A percentile compares a stretch with the other conserved stretches of the same genome.
Conservation (phyloP, 2,888 invertebrate genomes). For the Phoenoteleia sp. region DNA sequence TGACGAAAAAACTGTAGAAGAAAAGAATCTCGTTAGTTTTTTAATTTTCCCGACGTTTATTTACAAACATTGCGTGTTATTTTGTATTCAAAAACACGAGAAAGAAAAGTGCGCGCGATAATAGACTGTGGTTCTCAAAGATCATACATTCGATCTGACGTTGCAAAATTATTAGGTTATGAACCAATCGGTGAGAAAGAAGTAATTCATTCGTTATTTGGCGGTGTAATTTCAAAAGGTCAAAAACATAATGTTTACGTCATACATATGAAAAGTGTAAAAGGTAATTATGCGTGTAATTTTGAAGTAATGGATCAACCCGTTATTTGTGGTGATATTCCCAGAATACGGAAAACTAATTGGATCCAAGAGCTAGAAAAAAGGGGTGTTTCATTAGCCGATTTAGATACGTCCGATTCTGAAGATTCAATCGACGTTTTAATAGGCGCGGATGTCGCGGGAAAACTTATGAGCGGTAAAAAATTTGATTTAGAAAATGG, state of each 20-base stretch:
- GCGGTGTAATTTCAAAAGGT: constrained; percentile 59
- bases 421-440: constrained; percentile 71
- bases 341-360: constrained; percentile 43
- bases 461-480: constrained; percentile 74
- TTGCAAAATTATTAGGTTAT: constrained; percentile 70
- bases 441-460: constrained; percentile 76
- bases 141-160: constrained; percentile 72
- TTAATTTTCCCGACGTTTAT: constrained; percentile 53
- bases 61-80: constrained; percentile 74
- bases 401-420: constrained; percentile 17
- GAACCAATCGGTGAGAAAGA: constrained; percentile 48
- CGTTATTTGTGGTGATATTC: constrained; percentile 60
- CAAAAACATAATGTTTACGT: constrained; percentile 64
- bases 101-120: constrained; percentile 66
- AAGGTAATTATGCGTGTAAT: constrained; percentile 69
- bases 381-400: constrained; percentile 44
- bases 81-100: constrained; percentile 47
- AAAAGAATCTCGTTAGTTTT: constrained; percentile 50
- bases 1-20: constrained; percentile 36
- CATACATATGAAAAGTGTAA: constrained; percentile 59
- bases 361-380: constrained; percentile 67
- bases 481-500: constrained; percentile 72
- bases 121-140: constrained; percentile 76
- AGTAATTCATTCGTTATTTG: constrained; percentile 74
- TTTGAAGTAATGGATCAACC: constrained; percentile 70